phyloP scores from a whole-genome alignment of 2,888 invertebrate species.

The Stenoptilia bipunctidactyla region DNA sequence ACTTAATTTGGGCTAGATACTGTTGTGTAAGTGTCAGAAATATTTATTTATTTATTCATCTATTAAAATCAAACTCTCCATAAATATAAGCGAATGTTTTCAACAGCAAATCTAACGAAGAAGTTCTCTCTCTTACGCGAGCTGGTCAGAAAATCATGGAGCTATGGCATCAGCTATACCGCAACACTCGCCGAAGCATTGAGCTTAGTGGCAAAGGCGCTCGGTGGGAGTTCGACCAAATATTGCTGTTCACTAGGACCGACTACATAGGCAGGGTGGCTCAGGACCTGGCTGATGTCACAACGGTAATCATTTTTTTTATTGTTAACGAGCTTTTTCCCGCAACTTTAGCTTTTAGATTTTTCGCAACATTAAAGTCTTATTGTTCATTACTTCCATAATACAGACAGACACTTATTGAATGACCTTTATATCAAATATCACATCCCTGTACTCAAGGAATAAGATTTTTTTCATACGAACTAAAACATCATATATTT shows the following conservation, averaged over 20 bases:
- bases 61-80: no score
- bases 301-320: conserved; percentile 77
- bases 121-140: conserved; percentile 63
- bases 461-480: no score
- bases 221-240: conserved; percentile 93
- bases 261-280: conserved; percentile 89
- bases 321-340: no score
- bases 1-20: no score
- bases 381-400: no score
- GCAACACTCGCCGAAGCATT: conserved; percentile 84
- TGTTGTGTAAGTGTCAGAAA: no score
- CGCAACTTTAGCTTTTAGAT: background rate
- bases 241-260: conserved; percentile 83
- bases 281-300: conserved; percentile 82
- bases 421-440: no score
- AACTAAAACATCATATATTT: no score
- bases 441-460: no score
- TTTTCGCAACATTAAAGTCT: background rate
- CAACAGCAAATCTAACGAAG: conserved; percentile 61
- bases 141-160: conserved; percentile 78
- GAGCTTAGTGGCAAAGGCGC: conserved; percentile 87
- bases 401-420: no score
- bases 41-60: no score
- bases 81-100: no score
- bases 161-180: conserved; percentile 82